Percentiles rank a stretch among this genome's conserved stretches.
Conservation (phyloP, 2,888 invertebrate species). For the Drosophila nigritarsus region DNA sequence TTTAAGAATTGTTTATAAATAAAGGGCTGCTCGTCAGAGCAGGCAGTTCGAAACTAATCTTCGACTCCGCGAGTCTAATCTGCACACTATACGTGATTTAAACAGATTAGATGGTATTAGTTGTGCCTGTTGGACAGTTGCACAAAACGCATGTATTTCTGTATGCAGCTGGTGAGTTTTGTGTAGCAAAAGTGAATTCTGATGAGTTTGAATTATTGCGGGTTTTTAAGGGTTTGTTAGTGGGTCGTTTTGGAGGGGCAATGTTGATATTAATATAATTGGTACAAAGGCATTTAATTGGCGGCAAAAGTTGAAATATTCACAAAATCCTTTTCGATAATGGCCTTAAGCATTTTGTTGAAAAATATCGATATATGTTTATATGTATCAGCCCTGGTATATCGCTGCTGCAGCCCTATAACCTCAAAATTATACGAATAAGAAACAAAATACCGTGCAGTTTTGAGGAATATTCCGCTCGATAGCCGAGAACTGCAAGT, state of each 20-base stretch:
- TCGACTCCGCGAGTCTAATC: too few relatives aligned
- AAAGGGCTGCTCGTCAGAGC: too few relatives aligned
- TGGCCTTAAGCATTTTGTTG: not conserved
- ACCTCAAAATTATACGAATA: constrained; percentile 51
- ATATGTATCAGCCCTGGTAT: constrained; percentile 27
- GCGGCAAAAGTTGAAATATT: constrained; percentile 10
- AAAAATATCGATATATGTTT: constrained; percentile 20
- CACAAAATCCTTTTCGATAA: constrained; percentile 13
- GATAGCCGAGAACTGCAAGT: constrained; percentile 24
- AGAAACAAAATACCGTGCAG: constrained; percentile 32
- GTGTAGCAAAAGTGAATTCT: not conserved
- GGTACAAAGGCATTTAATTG: not conserved
- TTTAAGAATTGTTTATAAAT: too few relatives aligned
- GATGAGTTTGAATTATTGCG: not conserved
- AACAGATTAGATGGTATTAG: not conserved
- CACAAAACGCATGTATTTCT: not conserved
- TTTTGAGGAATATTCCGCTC: constrained; percentile 8
- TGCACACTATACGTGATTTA: too few relatives aligned
- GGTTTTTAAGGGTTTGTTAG: not conserved
- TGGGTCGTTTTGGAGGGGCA: not conserved
- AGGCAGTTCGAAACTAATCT: too few relatives aligned
- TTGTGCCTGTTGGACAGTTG: not conserved
- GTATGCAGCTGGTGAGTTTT: not conserved
- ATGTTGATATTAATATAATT: not conserved
- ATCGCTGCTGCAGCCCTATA: constrained; percentile 31